Evolutionary conservation across 2,888 invertebrate species (phyloP), one percentile per base, ranked within the genome.

Genomic region (Platycheirus albimanus): DNA sequence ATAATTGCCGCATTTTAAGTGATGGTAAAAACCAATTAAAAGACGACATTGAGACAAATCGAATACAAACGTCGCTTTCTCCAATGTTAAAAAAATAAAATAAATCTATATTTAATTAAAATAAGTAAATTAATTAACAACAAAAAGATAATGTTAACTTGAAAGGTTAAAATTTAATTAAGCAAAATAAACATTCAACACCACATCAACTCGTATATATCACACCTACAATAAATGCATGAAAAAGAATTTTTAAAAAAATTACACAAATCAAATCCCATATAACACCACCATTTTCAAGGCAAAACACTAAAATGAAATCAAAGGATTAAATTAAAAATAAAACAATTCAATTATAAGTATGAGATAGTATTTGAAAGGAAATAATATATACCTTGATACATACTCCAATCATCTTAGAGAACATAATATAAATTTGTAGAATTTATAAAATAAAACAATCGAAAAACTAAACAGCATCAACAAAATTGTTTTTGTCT

Each of bases 1-100:
- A 86, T 85, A 85, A 85, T 86, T 86, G 86, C 86, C 86, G 86
- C 85, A 87, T 86, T 86, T 85, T 85, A 86, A 86, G 86, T 86
- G 86, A 87, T 85, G 86, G 85, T 86, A 86, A 86, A 83, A 86
- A 86, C 85, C 86, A 86, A 85, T 85, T 85, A 85, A 86, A 86
- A 85, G 86, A 86, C 80, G 86, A 86, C 81, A 86, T 79, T 85
- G 85, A 85, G 85, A 86, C 80, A 85, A 86, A 85, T 77, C 85
- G 85, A 77, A 76, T 58, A 71, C 78, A 87, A 85, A 80, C 85
- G 85, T 85, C 85, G 85, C 77, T 86, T 85, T 85, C 85, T 87
- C 87, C 86, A 85, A 86, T 86, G 85, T 86, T 86, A 86, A 85
- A 85, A 85, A 84, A 84, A 86, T 85, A 86, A 85, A 85, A 87